Base-by-base conservation (phyloP, 2,113 vertebrate species). In the Gobius niger region DNA sequence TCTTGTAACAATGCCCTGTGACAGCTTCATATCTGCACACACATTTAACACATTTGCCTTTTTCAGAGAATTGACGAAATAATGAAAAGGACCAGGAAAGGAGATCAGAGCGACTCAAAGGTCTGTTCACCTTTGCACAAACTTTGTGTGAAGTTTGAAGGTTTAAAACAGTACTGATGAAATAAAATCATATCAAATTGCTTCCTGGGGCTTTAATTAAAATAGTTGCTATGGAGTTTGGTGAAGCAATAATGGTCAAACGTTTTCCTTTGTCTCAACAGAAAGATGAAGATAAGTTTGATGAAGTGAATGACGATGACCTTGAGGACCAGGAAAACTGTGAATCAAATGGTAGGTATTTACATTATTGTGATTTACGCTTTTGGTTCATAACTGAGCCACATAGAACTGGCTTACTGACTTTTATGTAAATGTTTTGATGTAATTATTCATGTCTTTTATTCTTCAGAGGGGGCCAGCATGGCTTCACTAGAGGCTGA, bases 21-120 rank as follows among this genome's bases (percentile, higher is more conserved):
- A 13, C 1, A 40, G 12, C 3, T 19, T 56, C 19, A 57, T 13
- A 41, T 8, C 24, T 34, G 24, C 18, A 52, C 56, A 34, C n/a
- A 44, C 24, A 34, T 34, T 34, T 34, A 44, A 15, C 44, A 47
- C 47, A 10, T 18, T 12, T 63, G 60, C 66, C 67, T 65, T 10
- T 81, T 87, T 87, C 78, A 98, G 96, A 94, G 96, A 92, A 96
- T 97, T 52, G 96, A 97, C 74, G 96, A 98, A 91, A 98, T 98
- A 83, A 99, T 96, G 96, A 97, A 94, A 84, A 94, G 95, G 90
- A 98, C 94, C 0, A 94, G 96, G 72, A 97, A 94, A 90, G 90
- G 91, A 0, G 93, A 95, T 18, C 90, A 87, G 57, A 89, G 49
- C 0, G 90, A 95, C 71, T 89, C 78, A 18, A 96, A 95, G 93